These are phyloP conservation scores for Ophioderma brevispina DNA, from an alignment of 35 echinoderm and acorn worm species.

Conservation along the genomic window DNA sequence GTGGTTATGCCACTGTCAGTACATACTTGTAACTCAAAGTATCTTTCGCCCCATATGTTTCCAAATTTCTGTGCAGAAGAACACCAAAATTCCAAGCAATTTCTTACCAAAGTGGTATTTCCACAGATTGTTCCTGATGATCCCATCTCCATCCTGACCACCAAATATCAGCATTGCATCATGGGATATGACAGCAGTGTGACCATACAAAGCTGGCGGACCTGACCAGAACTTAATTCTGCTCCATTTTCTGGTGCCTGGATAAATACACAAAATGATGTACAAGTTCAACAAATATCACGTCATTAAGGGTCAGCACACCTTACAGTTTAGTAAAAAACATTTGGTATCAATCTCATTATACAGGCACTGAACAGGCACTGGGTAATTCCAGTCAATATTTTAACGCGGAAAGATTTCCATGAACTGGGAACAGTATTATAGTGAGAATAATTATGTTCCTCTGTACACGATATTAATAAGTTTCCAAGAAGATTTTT, in stretches of 20 bases:
- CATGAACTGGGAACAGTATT: no score
- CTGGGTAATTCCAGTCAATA: no score
- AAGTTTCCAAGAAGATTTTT: no score
- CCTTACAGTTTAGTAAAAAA: no score
- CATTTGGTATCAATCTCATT: not conserved
- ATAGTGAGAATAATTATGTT: no score
- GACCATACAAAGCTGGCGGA: constrained; percentile 58
- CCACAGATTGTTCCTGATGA: constrained; percentile 69
- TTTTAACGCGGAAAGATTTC: no score
- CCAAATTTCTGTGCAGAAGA: no score
- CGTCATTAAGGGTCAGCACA: not conserved
- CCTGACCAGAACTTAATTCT: constrained; percentile 48
- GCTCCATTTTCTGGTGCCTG: constrained; percentile 38
- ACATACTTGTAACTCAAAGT: no score
- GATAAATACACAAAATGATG: not conserved
- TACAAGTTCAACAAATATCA: not conserved
- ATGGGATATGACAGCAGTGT: constrained; percentile 35
- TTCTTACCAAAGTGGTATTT: constrained; percentile 68
- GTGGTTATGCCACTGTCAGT: no score
- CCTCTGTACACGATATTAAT: no score
- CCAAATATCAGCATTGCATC: constrained; percentile 78
- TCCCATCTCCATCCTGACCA: constrained; percentile 47
- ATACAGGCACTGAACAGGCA: not conserved
- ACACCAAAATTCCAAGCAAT: no score
- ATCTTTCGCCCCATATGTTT: no score